Evolutionary conservation across 2,797 vertebrate genomes (phyloP).

Genomic region (Meda fulgida): DNA sequence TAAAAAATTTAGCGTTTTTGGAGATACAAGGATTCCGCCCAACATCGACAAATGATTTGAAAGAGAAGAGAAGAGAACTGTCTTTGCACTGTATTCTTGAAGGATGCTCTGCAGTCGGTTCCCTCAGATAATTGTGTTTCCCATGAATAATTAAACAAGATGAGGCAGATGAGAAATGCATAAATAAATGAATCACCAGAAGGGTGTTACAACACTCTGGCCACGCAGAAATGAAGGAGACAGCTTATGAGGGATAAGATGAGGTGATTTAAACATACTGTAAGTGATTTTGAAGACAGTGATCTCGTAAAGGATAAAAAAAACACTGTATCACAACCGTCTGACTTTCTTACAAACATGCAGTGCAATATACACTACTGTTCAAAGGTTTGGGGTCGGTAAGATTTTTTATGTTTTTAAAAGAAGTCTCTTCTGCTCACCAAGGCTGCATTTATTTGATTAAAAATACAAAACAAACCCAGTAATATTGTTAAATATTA

Average conservation of each 20-base stretch:
- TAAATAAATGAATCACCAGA: constrained; percentile 73
- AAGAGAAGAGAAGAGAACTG: constrained; percentile 14
- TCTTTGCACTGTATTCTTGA: constrained; percentile 15
- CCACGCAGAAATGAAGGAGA: constrained; percentile 68
- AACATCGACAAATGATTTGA: too few relatives aligned
- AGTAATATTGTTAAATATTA: too few relatives aligned
- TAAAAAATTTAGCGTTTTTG: too few relatives aligned
- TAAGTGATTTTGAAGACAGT: not conserved
- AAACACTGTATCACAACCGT: not conserved
- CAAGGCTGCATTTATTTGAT: too few relatives aligned
- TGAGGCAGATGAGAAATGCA: constrained; percentile 66
- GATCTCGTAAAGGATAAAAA: not conserved
- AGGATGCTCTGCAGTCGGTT: constrained; percentile 43
- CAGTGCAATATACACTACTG: too few relatives aligned
- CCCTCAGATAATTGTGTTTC: constrained; percentile 65
- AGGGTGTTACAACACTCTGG: constrained; percentile 69
- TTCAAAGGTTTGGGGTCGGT: too few relatives aligned
- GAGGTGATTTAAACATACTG: constrained; percentile 42
- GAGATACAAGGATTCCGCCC: too few relatives aligned
- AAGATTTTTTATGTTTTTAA: too few relatives aligned
- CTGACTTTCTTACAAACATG: not conserved
- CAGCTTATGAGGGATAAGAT: constrained; percentile 60
- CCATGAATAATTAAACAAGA: constrained; percentile 77
- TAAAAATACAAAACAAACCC: too few relatives aligned
- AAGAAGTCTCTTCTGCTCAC: too few relatives aligned